These are phyloP conservation scores for Metaphire vulgaris DNA, from an alignment of 1,140 invertebrate genomes.

Conservation along the genomic window DNA sequence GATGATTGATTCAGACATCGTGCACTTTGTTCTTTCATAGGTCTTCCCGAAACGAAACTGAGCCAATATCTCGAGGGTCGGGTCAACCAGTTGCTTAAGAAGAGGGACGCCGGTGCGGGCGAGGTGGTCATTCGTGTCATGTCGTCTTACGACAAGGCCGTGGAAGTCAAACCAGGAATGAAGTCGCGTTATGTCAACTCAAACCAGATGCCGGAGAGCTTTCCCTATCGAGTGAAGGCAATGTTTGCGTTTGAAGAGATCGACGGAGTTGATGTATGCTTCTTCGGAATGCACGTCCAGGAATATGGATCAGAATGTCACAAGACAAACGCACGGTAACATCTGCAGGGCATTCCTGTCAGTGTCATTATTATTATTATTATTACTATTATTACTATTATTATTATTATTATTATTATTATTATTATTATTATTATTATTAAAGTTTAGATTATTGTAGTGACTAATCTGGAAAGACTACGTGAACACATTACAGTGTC, in stretches of 20 bases:
- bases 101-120: constrained; percentile 83
- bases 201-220: constrained; percentile 68
- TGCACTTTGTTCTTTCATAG: constrained; percentile 43
- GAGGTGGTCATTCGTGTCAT: constrained; percentile 98
- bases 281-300: constrained; percentile 99
- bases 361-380: no score
- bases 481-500: no score
- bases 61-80: constrained; percentile 94
- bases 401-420: no score
- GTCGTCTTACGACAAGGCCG: constrained; percentile 91
- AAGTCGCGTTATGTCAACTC: constrained; percentile 65
- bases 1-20: no score
- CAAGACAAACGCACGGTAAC: constrained; percentile 73
- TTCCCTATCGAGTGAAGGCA: constrained; percentile 95
- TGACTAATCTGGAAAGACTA: no score
- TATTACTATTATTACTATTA: no score
- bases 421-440: no score
- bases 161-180: constrained; percentile 98
- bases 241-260: constrained; percentile 99
- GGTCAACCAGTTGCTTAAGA: constrained; percentile 95
- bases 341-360: no score
- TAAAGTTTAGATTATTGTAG: no score
- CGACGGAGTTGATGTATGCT: constrained; percentile 95
- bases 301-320: constrained; percentile 98
- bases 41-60: constrained; percentile 82